Evolutionary conservation across 2,797 vertebrate species (phyloP).

Genomic region (Threskiornis aethiopicus): DNA sequence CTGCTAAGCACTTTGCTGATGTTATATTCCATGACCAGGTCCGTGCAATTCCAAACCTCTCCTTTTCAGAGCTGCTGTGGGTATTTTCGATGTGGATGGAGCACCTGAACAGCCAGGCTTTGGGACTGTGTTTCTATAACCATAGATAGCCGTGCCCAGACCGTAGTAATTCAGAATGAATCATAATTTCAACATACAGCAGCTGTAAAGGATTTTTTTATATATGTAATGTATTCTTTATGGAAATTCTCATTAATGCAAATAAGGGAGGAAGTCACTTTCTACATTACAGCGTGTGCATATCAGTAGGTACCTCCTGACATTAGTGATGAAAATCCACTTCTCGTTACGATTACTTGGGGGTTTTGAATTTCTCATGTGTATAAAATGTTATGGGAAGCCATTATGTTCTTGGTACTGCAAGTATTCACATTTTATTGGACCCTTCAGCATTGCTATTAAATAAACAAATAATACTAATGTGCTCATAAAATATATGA

Average conservation of each 20-base stretch:
- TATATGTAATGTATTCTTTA: conserved; percentile 46
- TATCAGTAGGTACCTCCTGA: conserved; percentile 45
- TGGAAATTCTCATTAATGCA: conserved; percentile 65
- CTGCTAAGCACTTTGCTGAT: background rate
- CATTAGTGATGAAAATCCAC: conserved; percentile 55
- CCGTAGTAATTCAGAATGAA: conserved; percentile 8
- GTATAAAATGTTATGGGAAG: conserved; percentile 63
- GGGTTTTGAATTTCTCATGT: conserved; percentile 53
- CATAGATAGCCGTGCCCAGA: background rate
- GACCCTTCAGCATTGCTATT: conserved; percentile 58
- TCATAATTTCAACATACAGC: conserved; percentile 18
- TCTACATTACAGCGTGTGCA: background rate
- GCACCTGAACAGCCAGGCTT: background rate
- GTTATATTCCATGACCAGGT: background rate
- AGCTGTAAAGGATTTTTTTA: conserved; percentile 35
- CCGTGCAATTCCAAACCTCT: background rate
- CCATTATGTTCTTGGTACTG: conserved; percentile 50
- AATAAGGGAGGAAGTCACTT: conserved; percentile 41
- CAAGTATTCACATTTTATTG: conserved; percentile 62
- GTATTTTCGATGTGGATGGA: background rate
- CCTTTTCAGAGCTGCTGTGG: background rate
- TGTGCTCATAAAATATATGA: conserved; percentile 41
- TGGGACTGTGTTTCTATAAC: background rate
- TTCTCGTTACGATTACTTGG: conserved; percentile 56
- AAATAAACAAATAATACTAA: conserved; percentile 71